Conservation (phyloP, 2,888 invertebrate genomes). For the Baccha elongata region DNA sequence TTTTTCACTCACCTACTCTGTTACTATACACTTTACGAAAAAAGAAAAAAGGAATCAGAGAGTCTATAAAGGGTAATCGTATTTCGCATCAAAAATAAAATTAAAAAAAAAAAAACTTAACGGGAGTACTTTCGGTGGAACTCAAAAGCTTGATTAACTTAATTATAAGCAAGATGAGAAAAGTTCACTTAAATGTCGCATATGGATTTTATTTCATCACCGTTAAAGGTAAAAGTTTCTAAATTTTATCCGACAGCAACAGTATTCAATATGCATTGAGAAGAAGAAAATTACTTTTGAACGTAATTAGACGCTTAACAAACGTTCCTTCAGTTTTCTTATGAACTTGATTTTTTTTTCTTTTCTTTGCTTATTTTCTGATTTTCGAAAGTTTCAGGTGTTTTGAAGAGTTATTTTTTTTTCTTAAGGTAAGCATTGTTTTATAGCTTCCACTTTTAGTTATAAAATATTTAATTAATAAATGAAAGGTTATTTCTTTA, state of each 20-base stretch:
- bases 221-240: constrained; percentile 59
- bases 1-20: constrained; percentile 54
- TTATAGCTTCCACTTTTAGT: too few relatives aligned
- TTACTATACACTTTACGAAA: constrained; percentile 42
- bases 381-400: constrained; percentile 17
- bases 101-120: constrained; percentile 50
- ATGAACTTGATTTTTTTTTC: constrained; percentile 10
- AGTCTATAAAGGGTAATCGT: constrained; percentile 72
- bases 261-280: constrained; percentile 29
- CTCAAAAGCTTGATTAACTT: constrained; percentile 71
- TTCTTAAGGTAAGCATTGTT: not conserved
- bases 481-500: too few relatives aligned
- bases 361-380: constrained; percentile 1
- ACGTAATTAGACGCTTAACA: constrained; percentile 50
- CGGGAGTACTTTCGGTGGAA: constrained; percentile 65
- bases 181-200: constrained; percentile 73
- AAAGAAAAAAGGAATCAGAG: constrained; percentile 72
- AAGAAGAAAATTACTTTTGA: constrained; percentile 33
- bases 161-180: constrained; percentile 70
- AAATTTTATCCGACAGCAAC: constrained; percentile 43
- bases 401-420: not conserved
- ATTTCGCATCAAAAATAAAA: constrained; percentile 47
- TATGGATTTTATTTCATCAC: constrained; percentile 67
- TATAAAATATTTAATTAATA: too few relatives aligned
- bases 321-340: constrained; percentile 17